These are phyloP conservation scores for Aphis gossypii DNA, from an alignment of 1,140 invertebrate species.

Conservation along the genomic window DNA sequence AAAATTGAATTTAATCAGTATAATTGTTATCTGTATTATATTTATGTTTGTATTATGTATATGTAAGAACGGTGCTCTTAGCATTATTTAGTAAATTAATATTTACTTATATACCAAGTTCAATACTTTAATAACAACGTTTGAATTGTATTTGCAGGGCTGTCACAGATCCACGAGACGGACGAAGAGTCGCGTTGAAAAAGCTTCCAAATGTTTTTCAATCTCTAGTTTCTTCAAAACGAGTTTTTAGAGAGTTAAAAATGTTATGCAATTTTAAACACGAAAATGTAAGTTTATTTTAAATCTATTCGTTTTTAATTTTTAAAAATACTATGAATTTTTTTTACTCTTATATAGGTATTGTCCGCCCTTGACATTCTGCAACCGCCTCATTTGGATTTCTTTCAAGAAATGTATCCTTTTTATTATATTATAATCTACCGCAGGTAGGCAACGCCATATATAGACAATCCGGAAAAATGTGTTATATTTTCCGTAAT, in stretches of 20 bases:
- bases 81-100: neutral
- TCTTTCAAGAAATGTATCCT: conserved; percentile 99
- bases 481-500: conserved; percentile 12
- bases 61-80: neutral
- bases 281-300: conserved; percentile 87
- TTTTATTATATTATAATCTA: conserved; percentile 66
- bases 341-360: conserved; percentile 77
- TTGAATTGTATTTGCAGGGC: conserved; percentile 78
- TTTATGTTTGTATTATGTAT: neutral
- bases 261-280: conserved; percentile 99
- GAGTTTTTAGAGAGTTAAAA: conserved; percentile 97
- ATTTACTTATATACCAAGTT: neutral
- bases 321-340: conserved; percentile 58
- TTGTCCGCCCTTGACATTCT: conserved; percentile 94
- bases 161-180: conserved; percentile 98
- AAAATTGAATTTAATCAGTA: neutral
- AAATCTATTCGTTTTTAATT: neutral
- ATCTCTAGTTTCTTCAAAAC: conserved; percentile 96
- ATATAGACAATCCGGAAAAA: conserved; percentile 47
- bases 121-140: neutral
- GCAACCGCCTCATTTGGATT: conserved; percentile 95
- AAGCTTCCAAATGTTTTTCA: conserved; percentile 99
- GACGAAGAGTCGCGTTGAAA: conserved; percentile 95
- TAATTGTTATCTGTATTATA: neutral
- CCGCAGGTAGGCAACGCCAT: neutral